A percentile compares a stretch with the other conserved stretches of the same genome.
These are phyloP conservation scores for Eurypyga helias DNA, from an alignment of 2,113 vertebrate genomes.

Conservation along the genomic window DNA sequence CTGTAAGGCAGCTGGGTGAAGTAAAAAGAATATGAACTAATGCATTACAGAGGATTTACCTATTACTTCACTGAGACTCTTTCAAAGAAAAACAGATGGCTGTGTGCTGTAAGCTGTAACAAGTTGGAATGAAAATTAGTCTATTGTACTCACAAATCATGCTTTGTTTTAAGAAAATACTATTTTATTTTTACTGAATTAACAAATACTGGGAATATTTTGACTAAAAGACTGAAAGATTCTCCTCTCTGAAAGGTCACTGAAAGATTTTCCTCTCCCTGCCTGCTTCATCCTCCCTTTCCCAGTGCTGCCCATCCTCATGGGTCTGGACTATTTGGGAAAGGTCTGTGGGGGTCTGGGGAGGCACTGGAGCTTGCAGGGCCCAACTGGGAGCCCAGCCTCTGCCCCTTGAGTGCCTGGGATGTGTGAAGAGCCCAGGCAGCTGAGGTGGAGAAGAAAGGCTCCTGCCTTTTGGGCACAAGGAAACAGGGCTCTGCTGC, in stretches of 20 bases:
- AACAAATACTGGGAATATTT: neutral
- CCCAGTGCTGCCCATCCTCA: neutral
- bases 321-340: neutral
- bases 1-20: neutral
- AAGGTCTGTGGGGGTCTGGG: neutral
- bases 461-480: neutral
- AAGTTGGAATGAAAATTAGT: neutral
- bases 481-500: neutral
- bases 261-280: neutral
- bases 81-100: neutral
- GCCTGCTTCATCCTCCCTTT: neutral
- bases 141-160: fast-evolving
- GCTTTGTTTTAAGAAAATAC: neutral
- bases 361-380: neutral
- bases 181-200: neutral
- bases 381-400: neutral
- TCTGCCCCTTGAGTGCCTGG: too few species aligned
- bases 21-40: neutral
- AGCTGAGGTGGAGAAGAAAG: neutral
- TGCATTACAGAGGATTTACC: neutral
- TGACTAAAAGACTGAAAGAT: neutral
- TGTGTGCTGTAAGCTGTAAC: fast-evolving
- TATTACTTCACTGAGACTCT: neutral
- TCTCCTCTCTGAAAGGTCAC: too few species aligned
- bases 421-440: neutral